phyloP scores from a whole-genome alignment of 2,113 vertebrate species.

The Zosterops pallidus region DNA sequence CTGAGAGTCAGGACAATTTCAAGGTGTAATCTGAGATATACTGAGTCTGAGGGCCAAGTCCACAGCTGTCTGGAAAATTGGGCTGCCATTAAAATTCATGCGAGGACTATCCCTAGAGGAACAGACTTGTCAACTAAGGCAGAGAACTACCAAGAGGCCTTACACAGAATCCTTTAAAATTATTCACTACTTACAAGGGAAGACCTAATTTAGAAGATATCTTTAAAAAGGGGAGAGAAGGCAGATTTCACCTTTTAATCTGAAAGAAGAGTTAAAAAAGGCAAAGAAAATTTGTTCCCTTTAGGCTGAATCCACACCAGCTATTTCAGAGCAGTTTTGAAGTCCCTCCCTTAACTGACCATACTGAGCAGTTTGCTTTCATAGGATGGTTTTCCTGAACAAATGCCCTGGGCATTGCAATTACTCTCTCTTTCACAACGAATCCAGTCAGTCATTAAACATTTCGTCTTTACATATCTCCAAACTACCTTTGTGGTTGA shows the following conservation, averaged over 20 bases:
- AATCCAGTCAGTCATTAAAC: neutral
- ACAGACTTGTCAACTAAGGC: neutral
- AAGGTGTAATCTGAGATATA: neutral
- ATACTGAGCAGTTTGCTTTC: neutral
- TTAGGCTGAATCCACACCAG: neutral
- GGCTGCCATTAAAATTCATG: neutral
- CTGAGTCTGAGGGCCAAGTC: neutral
- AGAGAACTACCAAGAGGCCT: neutral
- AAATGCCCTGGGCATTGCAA: neutral
- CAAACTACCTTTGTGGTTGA: neutral
- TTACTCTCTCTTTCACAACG: neutral
- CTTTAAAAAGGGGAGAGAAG: neutral
- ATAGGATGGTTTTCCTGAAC: neutral
- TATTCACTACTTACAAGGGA: neutral
- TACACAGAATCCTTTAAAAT: neutral
- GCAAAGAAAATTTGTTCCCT: neutral
- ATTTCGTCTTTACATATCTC: neutral
- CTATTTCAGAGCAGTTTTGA: neutral
- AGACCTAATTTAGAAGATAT: neutral
- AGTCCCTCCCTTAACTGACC: neutral
- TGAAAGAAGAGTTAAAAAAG: rapidly evolving
- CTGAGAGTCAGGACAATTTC: neutral
- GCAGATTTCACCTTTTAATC: neutral
- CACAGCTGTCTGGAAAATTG: neutral
- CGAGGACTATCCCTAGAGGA: neutral